A percentile compares a stretch with the other conserved stretches of the same genome.
Evolutionary conservation across 2,888 invertebrate genomes (phyloP).

Genomic region (Nephrocerus scutellatus): DNA sequence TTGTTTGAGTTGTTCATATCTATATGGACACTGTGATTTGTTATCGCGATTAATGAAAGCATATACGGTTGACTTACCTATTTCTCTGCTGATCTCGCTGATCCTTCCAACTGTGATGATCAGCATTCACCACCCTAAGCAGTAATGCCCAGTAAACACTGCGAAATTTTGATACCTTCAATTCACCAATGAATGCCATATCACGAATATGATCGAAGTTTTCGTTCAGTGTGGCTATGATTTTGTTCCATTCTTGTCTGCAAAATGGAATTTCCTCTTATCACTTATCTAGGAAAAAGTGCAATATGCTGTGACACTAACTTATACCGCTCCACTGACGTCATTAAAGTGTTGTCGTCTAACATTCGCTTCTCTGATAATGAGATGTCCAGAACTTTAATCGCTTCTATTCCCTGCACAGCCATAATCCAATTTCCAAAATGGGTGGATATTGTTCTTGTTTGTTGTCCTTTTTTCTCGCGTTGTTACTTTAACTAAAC

Average conservation of each 20-base stretch:
- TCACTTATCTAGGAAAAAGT: neutral
- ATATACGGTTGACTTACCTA: slow-evolving; percentile 28
- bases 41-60: too few species aligned
- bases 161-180: slow-evolving; percentile 48
- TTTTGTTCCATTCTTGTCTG: slow-evolving; percentile 40
- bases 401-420: slow-evolving; percentile 40
- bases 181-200: slow-evolving; percentile 41
- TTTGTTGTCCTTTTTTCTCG: neutral
- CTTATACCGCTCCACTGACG: slow-evolving; percentile 40
- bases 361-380: slow-evolving; percentile 22
- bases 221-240: slow-evolving; percentile 41
- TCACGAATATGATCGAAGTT: slow-evolving; percentile 49
- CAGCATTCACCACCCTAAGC: slow-evolving; percentile 46
- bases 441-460: neutral
- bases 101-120: slow-evolving; percentile 42
- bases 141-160: slow-evolving; percentile 51
- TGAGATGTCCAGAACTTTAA: slow-evolving; percentile 33
- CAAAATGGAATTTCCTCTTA: slow-evolving; percentile 1
- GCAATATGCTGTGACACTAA: slow-evolving; percentile 9
- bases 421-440: slow-evolving; percentile 20
- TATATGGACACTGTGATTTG: slow-evolving; percentile 46
- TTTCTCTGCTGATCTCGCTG: slow-evolving; percentile 41
- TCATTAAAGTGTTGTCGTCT: slow-evolving; percentile 29
- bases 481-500: neutral
- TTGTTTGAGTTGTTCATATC: slow-evolving; percentile 40